Evolutionary conservation across 2,113 vertebrate genomes (phyloP).

Genomic region (Periophthalmodon schlosseri): DNA sequence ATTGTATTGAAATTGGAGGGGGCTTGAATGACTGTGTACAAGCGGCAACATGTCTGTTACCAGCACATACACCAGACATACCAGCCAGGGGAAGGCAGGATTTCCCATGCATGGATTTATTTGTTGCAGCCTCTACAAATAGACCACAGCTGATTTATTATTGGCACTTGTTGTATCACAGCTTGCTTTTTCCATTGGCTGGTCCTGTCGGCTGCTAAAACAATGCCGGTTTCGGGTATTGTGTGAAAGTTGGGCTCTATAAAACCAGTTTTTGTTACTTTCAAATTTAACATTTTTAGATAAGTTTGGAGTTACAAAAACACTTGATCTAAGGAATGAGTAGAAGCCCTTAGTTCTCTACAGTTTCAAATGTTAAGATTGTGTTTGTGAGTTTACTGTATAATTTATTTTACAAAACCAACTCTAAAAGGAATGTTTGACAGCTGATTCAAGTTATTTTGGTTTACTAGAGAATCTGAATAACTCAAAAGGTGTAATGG

Average conservation of each 20-base stretch:
- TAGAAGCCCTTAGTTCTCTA: too few relatives aligned
- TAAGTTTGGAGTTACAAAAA: too few relatives aligned
- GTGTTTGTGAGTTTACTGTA: background rate
- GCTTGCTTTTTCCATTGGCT: constrained; percentile 47
- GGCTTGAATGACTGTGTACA: constrained; percentile 7
- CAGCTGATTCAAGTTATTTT: background rate
- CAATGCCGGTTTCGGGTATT: background rate
- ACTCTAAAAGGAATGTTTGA: background rate
- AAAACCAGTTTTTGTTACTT: background rate
- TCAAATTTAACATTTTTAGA: background rate
- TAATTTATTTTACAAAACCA: background rate
- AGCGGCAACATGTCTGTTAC: constrained; percentile 30
- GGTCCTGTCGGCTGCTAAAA: constrained; percentile 30
- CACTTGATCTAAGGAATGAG: too few relatives aligned
- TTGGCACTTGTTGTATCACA: constrained; percentile 32
- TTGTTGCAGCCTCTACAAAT: constrained; percentile 45
- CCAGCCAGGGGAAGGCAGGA: constrained; percentile 33
- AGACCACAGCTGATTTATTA: constrained; percentile 43
- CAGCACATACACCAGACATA: background rate
- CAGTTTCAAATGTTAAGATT: background rate
- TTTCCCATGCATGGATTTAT: constrained; percentile 54
- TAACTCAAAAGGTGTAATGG: too few relatives aligned
- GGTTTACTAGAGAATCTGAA: too few relatives aligned
- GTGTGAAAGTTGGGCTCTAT: background rate
- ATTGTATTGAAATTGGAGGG: constrained; percentile 1